These are phyloP conservation scores for Scrobipalpa costella DNA, from an alignment of 2,888 invertebrate genomes.

Conservation along the genomic window DNA sequence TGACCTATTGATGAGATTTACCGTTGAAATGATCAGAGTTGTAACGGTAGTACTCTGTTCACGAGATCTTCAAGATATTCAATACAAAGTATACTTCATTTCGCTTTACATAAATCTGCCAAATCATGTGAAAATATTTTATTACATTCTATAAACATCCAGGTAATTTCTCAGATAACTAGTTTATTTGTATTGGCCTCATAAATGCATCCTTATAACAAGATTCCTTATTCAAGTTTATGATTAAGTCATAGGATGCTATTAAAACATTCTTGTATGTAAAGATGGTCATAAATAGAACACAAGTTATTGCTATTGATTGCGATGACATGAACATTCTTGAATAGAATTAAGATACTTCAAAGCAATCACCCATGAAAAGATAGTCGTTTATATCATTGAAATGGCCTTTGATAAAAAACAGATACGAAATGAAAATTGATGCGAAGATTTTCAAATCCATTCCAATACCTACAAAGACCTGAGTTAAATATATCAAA, in stretches of 20 bases:
- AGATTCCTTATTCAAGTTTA: slow-evolving; percentile 9
- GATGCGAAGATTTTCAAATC: not conserved
- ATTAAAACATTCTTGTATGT: slow-evolving; percentile 6
- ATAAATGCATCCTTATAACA: slow-evolving; percentile 20
- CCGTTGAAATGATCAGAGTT: slow-evolving; percentile 53
- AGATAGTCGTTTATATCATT: not conserved
- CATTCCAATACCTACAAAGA: not conserved
- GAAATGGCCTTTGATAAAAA: not conserved
- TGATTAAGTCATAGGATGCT: not conserved
- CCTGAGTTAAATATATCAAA: not conserved
- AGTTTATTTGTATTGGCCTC: slow-evolving; percentile 26
- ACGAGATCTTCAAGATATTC: not conserved
- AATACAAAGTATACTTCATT: slow-evolving; percentile 28
- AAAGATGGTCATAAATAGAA: not conserved
- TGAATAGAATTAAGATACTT: not conserved
- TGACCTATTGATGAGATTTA: slow-evolving; percentile 45
- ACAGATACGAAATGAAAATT: not conserved
- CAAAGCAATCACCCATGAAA: not conserved
- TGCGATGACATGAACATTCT: not conserved
- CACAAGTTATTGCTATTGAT: not conserved
- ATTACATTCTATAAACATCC: slow-evolving; percentile 40
- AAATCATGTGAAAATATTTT: slow-evolving; percentile 34
- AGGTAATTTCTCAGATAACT: slow-evolving; percentile 39
- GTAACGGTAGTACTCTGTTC: slow-evolving; percentile 47
- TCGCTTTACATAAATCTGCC: slow-evolving; percentile 29